Evolutionary conservation across 1,140 invertebrate genomes (phyloP), one percentile per base, ranked within the genome.

Genomic region (Stratiolaelaps scimitus): DNA sequence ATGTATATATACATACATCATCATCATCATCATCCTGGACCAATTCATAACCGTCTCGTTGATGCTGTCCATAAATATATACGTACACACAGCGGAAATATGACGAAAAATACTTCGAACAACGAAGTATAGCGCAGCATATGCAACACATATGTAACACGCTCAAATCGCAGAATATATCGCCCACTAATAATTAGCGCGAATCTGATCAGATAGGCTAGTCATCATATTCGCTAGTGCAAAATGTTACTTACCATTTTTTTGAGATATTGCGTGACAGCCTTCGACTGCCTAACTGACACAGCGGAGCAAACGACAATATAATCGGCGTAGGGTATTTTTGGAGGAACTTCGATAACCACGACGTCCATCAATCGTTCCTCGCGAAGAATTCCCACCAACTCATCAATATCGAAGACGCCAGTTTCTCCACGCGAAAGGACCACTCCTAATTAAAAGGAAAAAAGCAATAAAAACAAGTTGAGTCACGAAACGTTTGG

Each of bases 341-440:
- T 80, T 67, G 80, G 72, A 1, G 90, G 86, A 13, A 94, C 80
- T 67, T 78, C 73, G 64, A 84, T 85, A 1, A 89, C 88, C 79
- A 87, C 89, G 67, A 94, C 82, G 72, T 94, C 82, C 71, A 78
- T 77, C 0, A 84, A 84, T 72, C 87, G 89, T 72, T 93, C 87
- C 71, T 80, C 79, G 69, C 80, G 78, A 19, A 96, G 75, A 45
- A 90, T 72, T 17, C 84, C 79, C 0, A 93, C 81, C 29, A 95
- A 74, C 68, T 94, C 87, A 74, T 90, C 85, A 43, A 94, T 81
- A 71, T 92, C 89, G 75, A 84, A 91, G 0, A 92, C 88, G 23
- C 88, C 88, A 69, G 73, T 81, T 66, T 80, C 71, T 1, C 89
- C 89, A 72, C 84, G 88, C 92, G 70, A 26, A 78, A 80, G 17